These are phyloP conservation scores for Athetis lepigone DNA, from an alignment of 2,888 invertebrate species.

Conservation along the genomic window DNA sequence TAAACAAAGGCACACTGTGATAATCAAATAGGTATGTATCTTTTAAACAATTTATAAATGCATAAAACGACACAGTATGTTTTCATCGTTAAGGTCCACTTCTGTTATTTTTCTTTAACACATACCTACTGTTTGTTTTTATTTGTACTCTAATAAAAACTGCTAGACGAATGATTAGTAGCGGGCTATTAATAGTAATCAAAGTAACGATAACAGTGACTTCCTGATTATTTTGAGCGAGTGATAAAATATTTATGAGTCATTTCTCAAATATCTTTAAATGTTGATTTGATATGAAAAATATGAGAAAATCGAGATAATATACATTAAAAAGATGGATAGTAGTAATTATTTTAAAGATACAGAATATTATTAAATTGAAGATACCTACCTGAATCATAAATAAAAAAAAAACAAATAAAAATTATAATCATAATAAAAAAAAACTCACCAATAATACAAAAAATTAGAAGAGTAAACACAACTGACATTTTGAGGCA, in stretches of 20 bases:
- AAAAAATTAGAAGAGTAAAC: slow-evolving; percentile 68
- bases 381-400: too few relatives aligned
- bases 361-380: too few relatives aligned
- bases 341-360: not conserved
- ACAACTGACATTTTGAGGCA: slow-evolving; percentile 74
- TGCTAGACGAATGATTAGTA: slow-evolving; percentile 15
- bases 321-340: not conserved
- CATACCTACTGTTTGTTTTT: slow-evolving; percentile 13
- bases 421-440: not conserved
- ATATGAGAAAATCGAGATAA: not conserved
- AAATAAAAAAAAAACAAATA: not conserved
- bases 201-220: slow-evolving; percentile 27
- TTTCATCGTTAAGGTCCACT: slow-evolving; percentile 4
- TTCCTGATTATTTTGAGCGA: slow-evolving; percentile 23
- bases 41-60: slow-evolving; percentile 11
- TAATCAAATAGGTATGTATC: slow-evolving; percentile 21
- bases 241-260: slow-evolving; percentile 29
- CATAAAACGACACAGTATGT: not conserved
- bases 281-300: not conserved
- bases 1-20: slow-evolving; percentile 44
- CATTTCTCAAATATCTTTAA: not conserved
- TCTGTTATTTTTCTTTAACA: slow-evolving; percentile 12
- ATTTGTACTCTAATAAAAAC: slow-evolving; percentile 5
- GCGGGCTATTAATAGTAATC: slow-evolving; percentile 32
- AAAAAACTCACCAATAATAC: slow-evolving; percentile 72